Base-by-base conservation (phyloP, 2,113 vertebrate genomes). In the Grammomys surdaster region DNA sequence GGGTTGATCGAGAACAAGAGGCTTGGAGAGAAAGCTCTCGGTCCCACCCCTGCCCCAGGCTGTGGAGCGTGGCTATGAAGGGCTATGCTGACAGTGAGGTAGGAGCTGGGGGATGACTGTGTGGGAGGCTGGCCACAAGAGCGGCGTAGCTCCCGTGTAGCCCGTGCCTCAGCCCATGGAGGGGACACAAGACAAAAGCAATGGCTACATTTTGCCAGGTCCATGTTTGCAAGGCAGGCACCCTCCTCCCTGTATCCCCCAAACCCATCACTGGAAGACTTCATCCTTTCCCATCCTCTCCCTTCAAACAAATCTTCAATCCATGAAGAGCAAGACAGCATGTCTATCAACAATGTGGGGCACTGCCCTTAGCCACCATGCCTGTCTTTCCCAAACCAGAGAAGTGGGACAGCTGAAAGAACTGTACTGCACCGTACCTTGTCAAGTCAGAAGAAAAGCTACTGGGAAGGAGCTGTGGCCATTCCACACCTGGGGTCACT, bases 401-500 rank as follows among this genome's bases (percentile, higher is more conserved):
- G 40, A 40, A 86, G 43, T 10, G 5, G 7, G 26, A 28, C 36
- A 26, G 0, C 28, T 1, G 17, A 46, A 89, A 60, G 73, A 46
- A 36, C 46, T 0, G 26, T 46, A 51, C 85, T 78, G 81, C 36
- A 60, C 65, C 60, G 76, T 26, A 3, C 24, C 58, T 33, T 28
- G 85, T 88, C 87, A 91, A 93, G 93, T 89, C 63, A 56, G 89
- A 89, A 78, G 82, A n/a, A 22, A 31, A 40, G 8, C 77, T 65
- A 87, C 91, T 75, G 84, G 70, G 70, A 80, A 96, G 89, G 90
- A 77, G 58, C 60, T 78, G 7, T 20, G 58, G n/a, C 72, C n/a
- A 24, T 43, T 40, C 92, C 92, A 89, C 91, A 88, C 72, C 92
- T 70, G 58, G 90, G 91, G 65, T 91, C 88, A 96, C 90, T 88